Evolutionary conservation across 2,888 invertebrate species (phyloP).

Genomic region (Amiota minor): DNA sequence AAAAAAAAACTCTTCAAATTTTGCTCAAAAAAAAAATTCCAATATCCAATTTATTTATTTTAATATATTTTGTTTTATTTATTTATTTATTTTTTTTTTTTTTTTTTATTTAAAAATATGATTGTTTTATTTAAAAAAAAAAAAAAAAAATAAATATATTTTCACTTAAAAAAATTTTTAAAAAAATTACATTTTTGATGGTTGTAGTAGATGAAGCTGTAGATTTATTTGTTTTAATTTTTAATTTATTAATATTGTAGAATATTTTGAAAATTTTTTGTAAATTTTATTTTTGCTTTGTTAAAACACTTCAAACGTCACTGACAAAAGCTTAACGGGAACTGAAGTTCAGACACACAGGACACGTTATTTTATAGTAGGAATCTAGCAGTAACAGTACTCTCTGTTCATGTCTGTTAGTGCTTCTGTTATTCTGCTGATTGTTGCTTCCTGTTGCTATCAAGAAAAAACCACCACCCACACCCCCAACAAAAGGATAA

Average conservation of each 20-base stretch:
- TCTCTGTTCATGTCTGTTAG: background rate
- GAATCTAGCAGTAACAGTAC: background rate
- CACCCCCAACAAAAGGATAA: too few species aligned
- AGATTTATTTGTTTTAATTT: conserved; percentile 7
- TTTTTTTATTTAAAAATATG: too few species aligned
- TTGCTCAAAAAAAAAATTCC: too few species aligned
- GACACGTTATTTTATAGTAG: conserved; percentile 52
- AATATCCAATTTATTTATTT: too few species aligned
- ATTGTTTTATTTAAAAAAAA: background rate
- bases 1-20: too few species aligned
- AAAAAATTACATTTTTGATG: conserved; percentile 7
- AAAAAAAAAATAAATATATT: conserved; percentile 8
- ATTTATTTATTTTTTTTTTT: too few species aligned
- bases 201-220: background rate
- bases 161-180: conserved; percentile 2
- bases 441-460: conserved; percentile 7
- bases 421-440: background rate
- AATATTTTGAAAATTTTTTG: conserved; percentile 18
- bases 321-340: conserved; percentile 63
- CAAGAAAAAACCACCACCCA: background rate
- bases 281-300: background rate
- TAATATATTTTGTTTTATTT: conserved; percentile 2
- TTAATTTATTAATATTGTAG: conserved; percentile 4
- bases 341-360: conserved; percentile 51
- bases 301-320: conserved; percentile 43